A percentile compares a stretch with the other conserved stretches of the same genome.
Conservation (phyloP, 2,888 invertebrate species). For the Bombylius major region DNA sequence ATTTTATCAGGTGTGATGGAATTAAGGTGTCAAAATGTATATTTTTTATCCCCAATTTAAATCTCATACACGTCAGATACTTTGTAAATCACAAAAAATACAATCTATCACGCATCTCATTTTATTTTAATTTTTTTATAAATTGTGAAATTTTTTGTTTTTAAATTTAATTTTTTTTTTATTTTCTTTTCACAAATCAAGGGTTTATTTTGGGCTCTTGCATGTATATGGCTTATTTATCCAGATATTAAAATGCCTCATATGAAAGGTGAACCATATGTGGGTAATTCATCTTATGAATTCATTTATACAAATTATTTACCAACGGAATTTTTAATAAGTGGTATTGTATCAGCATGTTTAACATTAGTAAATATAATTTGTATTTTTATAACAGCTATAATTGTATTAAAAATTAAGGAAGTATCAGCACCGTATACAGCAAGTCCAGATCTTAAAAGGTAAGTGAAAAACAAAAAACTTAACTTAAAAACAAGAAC, state of each 20-base stretch:
- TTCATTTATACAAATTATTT: conserved; percentile 61
- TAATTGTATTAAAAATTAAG: conserved; percentile 70
- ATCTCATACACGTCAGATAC: too few species aligned
- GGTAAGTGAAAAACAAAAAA: conserved; percentile 31
- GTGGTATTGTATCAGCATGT: conserved; percentile 67
- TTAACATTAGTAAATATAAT: conserved; percentile 70
- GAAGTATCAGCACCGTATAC: conserved; percentile 73
- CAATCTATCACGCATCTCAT: too few species aligned
- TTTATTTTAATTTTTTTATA: too few species aligned
- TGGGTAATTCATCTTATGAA: conserved; percentile 49
- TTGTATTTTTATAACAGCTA: conserved; percentile 70
- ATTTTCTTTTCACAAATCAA: conserved; percentile 23
- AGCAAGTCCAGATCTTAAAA: conserved; percentile 55
- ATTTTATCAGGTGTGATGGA: too few species aligned
- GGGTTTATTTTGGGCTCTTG: conserved; percentile 62
- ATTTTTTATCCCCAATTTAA: too few species aligned
- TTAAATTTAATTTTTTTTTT: too few species aligned
- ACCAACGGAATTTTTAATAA: conserved; percentile 61
- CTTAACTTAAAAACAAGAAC: too few species aligned
- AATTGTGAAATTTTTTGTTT: too few species aligned
- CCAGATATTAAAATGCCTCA: conserved; percentile 56
- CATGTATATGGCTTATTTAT: conserved; percentile 58
- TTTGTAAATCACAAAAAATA: too few species aligned
- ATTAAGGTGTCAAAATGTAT: too few species aligned
- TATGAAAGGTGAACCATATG: conserved; percentile 51